Evolutionary conservation across 1,140 invertebrate species (phyloP).

Genomic region (Cydia amplana): DNA sequence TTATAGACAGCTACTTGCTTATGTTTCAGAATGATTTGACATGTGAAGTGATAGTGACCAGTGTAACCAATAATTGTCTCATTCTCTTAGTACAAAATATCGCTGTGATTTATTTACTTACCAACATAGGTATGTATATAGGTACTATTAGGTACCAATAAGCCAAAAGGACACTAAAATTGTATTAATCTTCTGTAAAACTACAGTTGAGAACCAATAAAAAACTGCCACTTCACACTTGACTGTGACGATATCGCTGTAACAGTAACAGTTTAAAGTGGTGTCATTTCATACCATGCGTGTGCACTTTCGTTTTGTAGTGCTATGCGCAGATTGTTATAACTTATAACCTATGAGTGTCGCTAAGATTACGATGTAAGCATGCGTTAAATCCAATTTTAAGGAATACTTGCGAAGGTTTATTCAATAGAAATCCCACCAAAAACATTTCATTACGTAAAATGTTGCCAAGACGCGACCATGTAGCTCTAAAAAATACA

Average conservation of each 20-base stretch:
- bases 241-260: background rate
- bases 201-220: background rate
- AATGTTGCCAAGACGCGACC: too few species aligned
- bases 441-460: too few species aligned
- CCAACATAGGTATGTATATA: too few species aligned
- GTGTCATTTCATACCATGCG: background rate
- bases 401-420: too few species aligned
- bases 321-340: background rate
- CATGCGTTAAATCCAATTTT: too few species aligned
- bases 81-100: background rate
- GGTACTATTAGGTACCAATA: too few species aligned
- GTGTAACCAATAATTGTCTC: too few species aligned
- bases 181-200: background rate
- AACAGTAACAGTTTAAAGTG: background rate
- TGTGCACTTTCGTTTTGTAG: background rate
- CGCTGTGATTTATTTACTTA: background rate
- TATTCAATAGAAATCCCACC: too few species aligned
- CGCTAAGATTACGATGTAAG: too few species aligned
- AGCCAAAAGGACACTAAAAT: too few species aligned
- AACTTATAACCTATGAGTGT: background rate
- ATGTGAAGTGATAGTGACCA: background rate
- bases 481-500: too few species aligned
- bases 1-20: background rate
- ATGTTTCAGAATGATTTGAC: background rate
- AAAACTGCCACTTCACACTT: slow-evolving; percentile 3